phyloP scores from a whole-genome alignment of 2,113 vertebrate genomes.

The Serilophus lunatus region DNA sequence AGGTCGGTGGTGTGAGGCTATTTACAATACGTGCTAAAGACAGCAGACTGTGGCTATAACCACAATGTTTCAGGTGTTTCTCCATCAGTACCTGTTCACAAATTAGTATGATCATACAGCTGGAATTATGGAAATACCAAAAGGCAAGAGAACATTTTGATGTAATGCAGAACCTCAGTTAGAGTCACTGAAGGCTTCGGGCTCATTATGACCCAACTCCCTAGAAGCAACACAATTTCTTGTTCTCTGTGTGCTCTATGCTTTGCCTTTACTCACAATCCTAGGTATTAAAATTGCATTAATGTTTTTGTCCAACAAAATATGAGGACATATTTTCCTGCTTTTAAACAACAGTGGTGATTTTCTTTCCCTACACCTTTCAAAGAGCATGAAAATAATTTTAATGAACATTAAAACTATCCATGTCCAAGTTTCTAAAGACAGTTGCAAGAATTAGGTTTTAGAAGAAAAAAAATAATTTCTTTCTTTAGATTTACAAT shows the following conservation, averaged over 20 bases:
- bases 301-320: background rate
- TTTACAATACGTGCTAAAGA: background rate
- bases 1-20: background rate
- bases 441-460: background rate
- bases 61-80: background rate
- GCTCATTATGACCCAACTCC: background rate
- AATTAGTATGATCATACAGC: background rate
- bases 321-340: background rate
- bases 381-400: background rate
- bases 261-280: background rate
- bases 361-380: background rate
- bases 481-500: conserved; percentile 10
- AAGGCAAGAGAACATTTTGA: background rate
- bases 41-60: background rate
- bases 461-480: background rate
- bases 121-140: background rate
- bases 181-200: background rate
- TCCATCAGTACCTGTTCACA: background rate
- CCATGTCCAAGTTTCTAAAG: background rate
- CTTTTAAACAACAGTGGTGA: background rate
- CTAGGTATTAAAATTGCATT: background rate
- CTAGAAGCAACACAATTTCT: background rate
- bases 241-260: background rate
- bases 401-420: background rate
- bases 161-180: background rate